Evolutionary conservation across 2,113 vertebrate species (phyloP).

Genomic region (Monopterus albus): DNA sequence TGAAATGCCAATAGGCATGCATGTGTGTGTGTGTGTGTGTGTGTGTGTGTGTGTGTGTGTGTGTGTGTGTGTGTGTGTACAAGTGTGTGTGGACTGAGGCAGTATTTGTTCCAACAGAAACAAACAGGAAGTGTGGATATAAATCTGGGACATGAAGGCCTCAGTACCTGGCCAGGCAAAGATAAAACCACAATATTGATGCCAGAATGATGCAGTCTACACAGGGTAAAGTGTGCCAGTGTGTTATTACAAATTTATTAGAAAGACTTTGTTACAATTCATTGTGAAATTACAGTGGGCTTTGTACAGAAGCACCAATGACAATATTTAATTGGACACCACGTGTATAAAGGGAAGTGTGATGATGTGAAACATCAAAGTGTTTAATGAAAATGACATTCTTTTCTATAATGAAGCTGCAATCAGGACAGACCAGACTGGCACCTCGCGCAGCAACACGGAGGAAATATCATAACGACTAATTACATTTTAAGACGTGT

Average conservation of each 20-base stretch:
- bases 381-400: constrained; percentile 40
- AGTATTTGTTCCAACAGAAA: constrained; percentile 15
- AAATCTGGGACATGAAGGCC: background rate
- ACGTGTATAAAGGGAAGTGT: constrained; percentile 38
- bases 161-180: background rate
- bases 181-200: background rate
- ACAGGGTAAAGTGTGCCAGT: background rate
- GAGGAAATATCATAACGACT: constrained; percentile 68
- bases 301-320: background rate
- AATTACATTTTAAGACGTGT: constrained; percentile 74
- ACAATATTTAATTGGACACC: constrained; percentile 31
- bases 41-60: background rate
- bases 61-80: background rate
- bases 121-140: background rate
- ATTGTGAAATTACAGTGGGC: background rate
- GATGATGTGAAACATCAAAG: constrained; percentile 59
- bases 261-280: constrained; percentile 1
- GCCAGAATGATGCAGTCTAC: background rate
- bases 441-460: constrained; percentile 47
- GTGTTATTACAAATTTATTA: background rate
- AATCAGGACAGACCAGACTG: constrained; percentile 73
- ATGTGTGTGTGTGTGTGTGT: background rate
- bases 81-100: constrained; percentile 4
- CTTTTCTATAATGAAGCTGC: constrained; percentile 51
- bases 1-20: background rate